These are phyloP conservation scores for Macrobrachium nipponense DNA, from an alignment of 1,140 invertebrate genomes.

Conservation along the genomic window DNA sequence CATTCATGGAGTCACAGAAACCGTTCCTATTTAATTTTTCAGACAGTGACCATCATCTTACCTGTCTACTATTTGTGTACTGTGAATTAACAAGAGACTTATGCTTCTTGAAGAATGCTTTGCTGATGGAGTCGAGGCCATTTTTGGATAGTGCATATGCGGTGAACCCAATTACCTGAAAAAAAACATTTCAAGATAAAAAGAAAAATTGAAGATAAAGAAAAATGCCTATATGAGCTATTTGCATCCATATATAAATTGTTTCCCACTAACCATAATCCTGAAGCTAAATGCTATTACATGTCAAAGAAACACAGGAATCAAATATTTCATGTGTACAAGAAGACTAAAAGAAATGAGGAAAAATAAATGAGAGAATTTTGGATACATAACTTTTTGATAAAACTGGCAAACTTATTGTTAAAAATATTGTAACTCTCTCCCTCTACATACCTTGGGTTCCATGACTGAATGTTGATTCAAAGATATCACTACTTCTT, in stretches of 20 bases:
- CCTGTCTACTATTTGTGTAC: conserved; percentile 91
- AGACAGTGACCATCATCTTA: conserved; percentile 69
- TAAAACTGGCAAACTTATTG: no score
- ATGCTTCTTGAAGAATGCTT: conserved; percentile 87
- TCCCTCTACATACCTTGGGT: conserved; percentile 76
- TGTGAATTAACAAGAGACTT: conserved; percentile 90
- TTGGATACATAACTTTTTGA: no score
- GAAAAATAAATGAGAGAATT: no score
- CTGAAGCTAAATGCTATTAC: neutral
- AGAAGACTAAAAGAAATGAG: no score
- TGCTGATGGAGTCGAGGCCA: conserved; percentile 76
- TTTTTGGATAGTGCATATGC: conserved; percentile 84
- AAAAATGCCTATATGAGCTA: neutral
- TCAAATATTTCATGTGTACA: no score
- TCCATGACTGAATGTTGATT: conserved; percentile 93
- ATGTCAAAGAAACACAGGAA: neutral
- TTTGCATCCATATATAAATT: neutral
- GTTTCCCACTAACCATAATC: neutral
- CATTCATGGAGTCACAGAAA: no score
- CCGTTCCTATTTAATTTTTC: no score
- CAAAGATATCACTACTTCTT: conserved; percentile 87
- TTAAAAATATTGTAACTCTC: no score
- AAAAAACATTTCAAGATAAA: conserved; percentile 72
- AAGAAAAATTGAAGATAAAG: no score
- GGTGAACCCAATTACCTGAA: conserved; percentile 89